A percentile compares a stretch with the other conserved stretches of the same genome.
These are phyloP conservation scores for Oophaga pumilio DNA, from an alignment of 2,113 vertebrate genomes.

Conservation along the genomic window DNA sequence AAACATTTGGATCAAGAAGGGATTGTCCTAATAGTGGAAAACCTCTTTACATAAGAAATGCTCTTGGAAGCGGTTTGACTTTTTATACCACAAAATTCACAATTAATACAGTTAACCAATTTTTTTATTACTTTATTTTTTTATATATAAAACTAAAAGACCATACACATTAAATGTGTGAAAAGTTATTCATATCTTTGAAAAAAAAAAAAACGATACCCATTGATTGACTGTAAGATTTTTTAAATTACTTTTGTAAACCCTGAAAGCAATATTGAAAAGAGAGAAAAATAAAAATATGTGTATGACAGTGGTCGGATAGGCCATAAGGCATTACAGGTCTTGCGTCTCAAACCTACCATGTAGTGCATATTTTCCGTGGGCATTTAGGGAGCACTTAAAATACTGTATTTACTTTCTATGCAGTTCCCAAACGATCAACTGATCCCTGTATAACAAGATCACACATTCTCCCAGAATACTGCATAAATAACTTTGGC, in stretches of 20 bases:
- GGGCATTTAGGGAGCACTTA: not conserved
- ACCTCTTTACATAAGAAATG: not conserved
- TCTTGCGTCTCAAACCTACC: not conserved
- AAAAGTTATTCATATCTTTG: not conserved
- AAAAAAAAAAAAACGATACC: not conserved
- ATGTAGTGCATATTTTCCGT: not conserved
- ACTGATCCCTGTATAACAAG: not conserved
- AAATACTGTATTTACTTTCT: not conserved
- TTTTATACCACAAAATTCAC: not conserved
- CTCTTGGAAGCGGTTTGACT: not conserved
- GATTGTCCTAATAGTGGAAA: no score
- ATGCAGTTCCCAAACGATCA: not conserved
- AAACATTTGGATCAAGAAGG: no score
- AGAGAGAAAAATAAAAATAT: not conserved
- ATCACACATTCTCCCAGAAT: not conserved
- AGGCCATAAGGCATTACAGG: not conserved
- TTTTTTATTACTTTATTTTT: not conserved
- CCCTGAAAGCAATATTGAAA: not conserved
- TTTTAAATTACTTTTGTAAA: not conserved
- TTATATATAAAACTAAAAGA: not conserved
- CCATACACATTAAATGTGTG: not conserved
- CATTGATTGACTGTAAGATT: not conserved
- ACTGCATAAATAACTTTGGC: not conserved
- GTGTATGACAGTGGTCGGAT: not conserved
- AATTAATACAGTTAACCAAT: not conserved